Evolutionary conservation across 2,888 invertebrate species (phyloP).

Genomic region (Hirtodrosophila duncani): DNA sequence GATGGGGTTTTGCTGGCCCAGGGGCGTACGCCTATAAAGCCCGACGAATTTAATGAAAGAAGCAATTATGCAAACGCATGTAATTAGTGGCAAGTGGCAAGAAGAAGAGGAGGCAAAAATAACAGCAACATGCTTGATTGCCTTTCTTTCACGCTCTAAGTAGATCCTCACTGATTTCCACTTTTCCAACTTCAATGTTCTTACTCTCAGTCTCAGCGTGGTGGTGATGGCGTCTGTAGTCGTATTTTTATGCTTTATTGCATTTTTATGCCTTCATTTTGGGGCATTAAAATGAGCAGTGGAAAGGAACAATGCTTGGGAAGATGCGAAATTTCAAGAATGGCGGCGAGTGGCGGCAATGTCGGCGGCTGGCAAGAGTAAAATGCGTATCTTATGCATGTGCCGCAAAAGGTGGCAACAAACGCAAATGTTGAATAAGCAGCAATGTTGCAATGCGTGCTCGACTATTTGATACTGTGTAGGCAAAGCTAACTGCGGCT

Average conservation of each 20-base stretch:
- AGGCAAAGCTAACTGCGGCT: no score
- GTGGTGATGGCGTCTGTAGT: neutral
- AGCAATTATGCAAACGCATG: constrained; percentile 69
- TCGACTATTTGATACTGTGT: no score
- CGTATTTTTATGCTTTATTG: constrained; percentile 56
- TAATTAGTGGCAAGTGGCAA: constrained; percentile 54
- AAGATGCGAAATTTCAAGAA: constrained; percentile 18
- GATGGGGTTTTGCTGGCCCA: no score
- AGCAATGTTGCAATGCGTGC: constrained; percentile 3
- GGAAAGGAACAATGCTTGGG: constrained; percentile 43
- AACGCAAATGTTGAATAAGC: constrained; percentile 26
- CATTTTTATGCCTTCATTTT: constrained; percentile 65
- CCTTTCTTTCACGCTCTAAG: constrained; percentile 23
- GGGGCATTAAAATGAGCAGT: constrained; percentile 33
- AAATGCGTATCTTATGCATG: constrained; percentile 69
- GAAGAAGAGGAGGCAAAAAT: neutral
- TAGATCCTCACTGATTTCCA: constrained; percentile 25
- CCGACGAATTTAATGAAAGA: constrained; percentile 58
- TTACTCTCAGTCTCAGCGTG: neutral
- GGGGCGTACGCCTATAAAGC: constrained; percentile 20
- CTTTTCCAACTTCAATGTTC: constrained; percentile 1
- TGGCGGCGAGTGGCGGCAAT: constrained; percentile 17
- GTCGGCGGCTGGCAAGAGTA: constrained; percentile 45
- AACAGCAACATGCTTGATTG: constrained; percentile 1
- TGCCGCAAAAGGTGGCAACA: constrained; percentile 63